phyloP scores from a whole-genome alignment of 2,797 vertebrate genomes.

The Leptoclinus maculatus region DNA sequence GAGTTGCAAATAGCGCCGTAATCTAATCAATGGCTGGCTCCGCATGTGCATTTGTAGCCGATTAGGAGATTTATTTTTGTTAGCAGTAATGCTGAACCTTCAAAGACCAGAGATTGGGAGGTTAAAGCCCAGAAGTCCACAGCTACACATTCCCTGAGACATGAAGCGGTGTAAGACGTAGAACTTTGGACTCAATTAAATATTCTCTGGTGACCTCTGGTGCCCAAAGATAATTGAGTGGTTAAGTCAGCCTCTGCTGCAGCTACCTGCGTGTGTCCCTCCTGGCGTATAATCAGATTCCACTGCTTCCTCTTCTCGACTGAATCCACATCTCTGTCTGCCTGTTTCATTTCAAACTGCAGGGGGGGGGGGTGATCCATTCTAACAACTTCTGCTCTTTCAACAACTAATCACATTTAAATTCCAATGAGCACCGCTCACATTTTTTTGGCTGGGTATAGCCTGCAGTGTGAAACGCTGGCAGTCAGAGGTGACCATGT shows the following conservation, averaged over 20 bases:
- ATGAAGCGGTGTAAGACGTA: constrained; percentile 53
- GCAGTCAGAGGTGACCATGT: constrained; percentile 22
- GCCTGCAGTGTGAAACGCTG: constrained; percentile 7
- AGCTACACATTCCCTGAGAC: constrained; percentile 38
- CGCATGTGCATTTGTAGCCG: constrained; percentile 53
- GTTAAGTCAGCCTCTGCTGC: constrained; percentile 47
- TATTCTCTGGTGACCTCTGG: constrained; percentile 69
- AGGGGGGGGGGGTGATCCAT: not conserved
- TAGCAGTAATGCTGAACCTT: constrained; percentile 42
- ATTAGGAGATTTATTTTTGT: constrained; percentile 65
- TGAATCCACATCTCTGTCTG: constrained; percentile 29
- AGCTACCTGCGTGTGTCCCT: constrained; percentile 61
- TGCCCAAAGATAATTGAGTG: constrained; percentile 70
- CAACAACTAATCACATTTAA: constrained; percentile 36
- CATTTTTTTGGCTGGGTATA: not conserved
- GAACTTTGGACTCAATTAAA: constrained; percentile 74
- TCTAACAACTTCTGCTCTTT: constrained; percentile 26
- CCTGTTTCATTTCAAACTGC: constrained; percentile 26
- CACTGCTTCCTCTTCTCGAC: constrained; percentile 27
- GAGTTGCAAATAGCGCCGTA: constrained; percentile 49
- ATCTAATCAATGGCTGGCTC: constrained; percentile 72
- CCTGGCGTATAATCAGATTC: constrained; percentile 58
- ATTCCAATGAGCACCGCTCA: constrained; percentile 48
- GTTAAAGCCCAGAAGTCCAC: constrained; percentile 34
- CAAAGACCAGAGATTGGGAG: constrained; percentile 25